These are phyloP conservation scores for Grantiella picta DNA, from an alignment of 2,113 vertebrate genomes.

Conservation along the genomic window DNA sequence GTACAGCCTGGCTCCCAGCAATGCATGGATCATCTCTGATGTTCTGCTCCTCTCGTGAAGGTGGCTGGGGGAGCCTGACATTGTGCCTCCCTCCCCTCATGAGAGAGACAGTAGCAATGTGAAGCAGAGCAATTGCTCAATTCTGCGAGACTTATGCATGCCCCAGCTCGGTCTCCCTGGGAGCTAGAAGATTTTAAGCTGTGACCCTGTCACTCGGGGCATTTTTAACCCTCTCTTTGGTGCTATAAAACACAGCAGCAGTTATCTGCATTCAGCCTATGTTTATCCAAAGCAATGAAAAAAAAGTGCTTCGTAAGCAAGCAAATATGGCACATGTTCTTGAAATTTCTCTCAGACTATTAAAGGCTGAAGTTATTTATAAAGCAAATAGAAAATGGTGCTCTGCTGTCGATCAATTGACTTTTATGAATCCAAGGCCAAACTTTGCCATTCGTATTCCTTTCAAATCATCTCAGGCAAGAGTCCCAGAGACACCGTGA, in stretches of 20 bases:
- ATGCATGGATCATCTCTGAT: not conserved
- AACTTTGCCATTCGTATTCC: not conserved
- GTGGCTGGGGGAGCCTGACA: not conserved
- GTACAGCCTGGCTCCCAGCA: not conserved
- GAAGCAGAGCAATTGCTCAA: fast-evolving
- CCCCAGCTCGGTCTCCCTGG: not conserved
- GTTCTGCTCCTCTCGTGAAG: not conserved
- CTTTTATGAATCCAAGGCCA: not conserved
- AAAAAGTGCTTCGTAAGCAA: not conserved
- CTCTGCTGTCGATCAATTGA: not conserved
- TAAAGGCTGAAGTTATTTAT: not conserved
- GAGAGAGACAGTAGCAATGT: not conserved
- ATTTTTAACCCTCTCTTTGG: not conserved
- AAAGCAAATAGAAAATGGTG: not conserved
- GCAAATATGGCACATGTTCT: not conserved
- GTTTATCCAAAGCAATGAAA: not conserved
- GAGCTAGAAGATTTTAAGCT: not conserved
- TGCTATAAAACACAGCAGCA: not conserved
- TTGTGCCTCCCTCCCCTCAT: not conserved
- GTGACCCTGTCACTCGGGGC: not conserved
- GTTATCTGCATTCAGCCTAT: not conserved
- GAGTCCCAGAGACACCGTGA: not conserved
- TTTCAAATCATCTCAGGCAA: not conserved
- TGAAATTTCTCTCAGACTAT: not conserved
- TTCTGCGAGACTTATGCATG: not conserved